phyloP scores from a whole-genome alignment of 1,140 invertebrate species.

The Platyscapa corneri region DNA sequence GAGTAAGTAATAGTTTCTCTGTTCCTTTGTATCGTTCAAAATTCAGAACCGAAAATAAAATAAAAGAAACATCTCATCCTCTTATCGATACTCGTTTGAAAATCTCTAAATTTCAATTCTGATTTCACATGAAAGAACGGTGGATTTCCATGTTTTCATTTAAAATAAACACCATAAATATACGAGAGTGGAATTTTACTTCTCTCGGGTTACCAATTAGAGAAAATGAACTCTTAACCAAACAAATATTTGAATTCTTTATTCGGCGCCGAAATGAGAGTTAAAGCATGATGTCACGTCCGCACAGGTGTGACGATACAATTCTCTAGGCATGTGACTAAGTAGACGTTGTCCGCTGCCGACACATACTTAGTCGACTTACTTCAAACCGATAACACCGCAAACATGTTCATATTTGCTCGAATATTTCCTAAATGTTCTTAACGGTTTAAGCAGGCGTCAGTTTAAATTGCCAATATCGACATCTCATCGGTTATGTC shows the following conservation, averaged over 20 bases:
- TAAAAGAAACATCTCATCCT: background rate
- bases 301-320: background rate
- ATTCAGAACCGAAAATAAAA: background rate
- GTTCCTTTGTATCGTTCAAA: background rate
- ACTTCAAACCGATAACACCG: no score
- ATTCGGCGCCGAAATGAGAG: background rate
- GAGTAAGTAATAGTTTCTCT: no score
- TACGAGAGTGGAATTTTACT: background rate
- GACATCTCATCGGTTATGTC: no score
- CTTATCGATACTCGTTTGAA: background rate
- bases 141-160: background rate
- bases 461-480: no score
- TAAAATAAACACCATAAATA: background rate
- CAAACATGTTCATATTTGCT: no score
- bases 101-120: background rate
- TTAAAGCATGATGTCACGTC: background rate
- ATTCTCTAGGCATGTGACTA: background rate
- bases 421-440: background rate
- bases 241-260: constrained; percentile 27
- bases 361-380: background rate
- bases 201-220: background rate
- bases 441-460: background rate
- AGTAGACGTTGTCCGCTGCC: background rate
- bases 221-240: background rate
- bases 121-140: background rate